These are phyloP conservation scores for Catalaphyllia jardinei DNA, from an alignment of 64 coral and sea anemone genomes.

Conservation along the genomic window DNA sequence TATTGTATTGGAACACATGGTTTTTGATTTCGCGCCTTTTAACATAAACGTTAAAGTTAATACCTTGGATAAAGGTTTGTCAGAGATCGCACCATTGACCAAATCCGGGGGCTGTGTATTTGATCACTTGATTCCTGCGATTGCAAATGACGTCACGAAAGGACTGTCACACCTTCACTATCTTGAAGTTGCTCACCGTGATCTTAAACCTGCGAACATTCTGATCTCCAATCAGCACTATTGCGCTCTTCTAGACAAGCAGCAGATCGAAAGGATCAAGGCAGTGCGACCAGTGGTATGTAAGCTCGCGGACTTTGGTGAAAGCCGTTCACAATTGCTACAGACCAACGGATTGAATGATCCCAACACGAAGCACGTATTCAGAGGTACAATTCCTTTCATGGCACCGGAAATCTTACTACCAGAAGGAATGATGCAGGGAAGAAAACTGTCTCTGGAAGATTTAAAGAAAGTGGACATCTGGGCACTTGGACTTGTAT, in stretches of 20 bases:
- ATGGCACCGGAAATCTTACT: conserved; percentile 58
- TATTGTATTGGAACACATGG: conserved; percentile 34
- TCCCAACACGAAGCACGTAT: conserved; percentile 31
- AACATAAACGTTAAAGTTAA: conserved; percentile 16
- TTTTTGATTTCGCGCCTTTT: conserved; percentile 68
- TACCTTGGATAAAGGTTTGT: conserved; percentile 46
- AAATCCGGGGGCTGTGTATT: neutral
- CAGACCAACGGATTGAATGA: conserved; percentile 39
- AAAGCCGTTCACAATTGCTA: conserved; percentile 57
- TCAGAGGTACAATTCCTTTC: conserved; percentile 55
- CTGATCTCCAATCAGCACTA: conserved; percentile 83
- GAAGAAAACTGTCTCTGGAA: conserved; percentile 35
- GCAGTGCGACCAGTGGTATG: conserved; percentile 34
- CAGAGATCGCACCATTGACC: neutral
- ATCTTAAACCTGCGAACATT: conserved; percentile 80
- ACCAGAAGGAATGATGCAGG: neutral
- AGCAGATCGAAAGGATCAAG: neutral
- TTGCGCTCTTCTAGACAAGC: conserved; percentile 12
- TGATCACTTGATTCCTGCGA: conserved; percentile 21
- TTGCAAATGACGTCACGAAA: conserved; percentile 37
- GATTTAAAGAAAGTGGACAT: conserved; percentile 71
- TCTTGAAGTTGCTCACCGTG: conserved; percentile 46
- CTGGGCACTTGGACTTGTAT: conserved; percentile 69
- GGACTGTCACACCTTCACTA: conserved; percentile 52
- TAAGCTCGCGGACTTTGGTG: conserved; percentile 76